A percentile compares a stretch with the other conserved stretches of the same genome.
Evolutionary conservation across 2,797 vertebrate genomes (phyloP).

Genomic region (Mallotus villosus): DNA sequence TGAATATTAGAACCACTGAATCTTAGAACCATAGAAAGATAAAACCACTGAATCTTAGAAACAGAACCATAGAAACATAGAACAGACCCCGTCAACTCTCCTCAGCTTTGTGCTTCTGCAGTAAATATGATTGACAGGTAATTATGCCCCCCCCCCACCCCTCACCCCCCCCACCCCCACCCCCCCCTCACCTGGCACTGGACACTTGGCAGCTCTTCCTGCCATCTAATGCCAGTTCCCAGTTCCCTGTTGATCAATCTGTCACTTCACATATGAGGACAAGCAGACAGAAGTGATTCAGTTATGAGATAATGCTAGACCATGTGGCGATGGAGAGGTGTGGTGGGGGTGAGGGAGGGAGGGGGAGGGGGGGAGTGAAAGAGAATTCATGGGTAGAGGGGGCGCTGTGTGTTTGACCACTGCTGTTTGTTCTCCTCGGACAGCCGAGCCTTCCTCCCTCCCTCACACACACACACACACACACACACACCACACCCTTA

Average conservation of each 20-base stretch:
- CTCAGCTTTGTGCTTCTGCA: neutral
- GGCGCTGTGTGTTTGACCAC: conserved; percentile 70
- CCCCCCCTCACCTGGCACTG: too few species aligned
- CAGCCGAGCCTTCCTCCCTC: conserved; percentile 44
- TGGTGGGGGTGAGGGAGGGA: neutral
- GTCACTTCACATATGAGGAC: neutral
- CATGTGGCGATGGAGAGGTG: conserved; percentile 22
- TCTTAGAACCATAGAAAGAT: neutral
- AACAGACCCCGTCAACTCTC: neutral
- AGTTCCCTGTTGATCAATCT: too few species aligned
- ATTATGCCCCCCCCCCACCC: too few species aligned
- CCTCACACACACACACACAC: too few species aligned
- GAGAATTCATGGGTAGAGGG: conserved; percentile 24
- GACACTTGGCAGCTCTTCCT: neutral
- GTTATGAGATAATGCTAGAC: neutral
- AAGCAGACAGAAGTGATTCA: neutral
- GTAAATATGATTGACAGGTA: neutral
- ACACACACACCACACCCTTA: conserved; percentile 44
- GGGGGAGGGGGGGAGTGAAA: neutral
- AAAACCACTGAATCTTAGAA: neutral
- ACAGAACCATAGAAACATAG: neutral
- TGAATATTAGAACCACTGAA: too few species aligned
- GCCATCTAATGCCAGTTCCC: neutral
- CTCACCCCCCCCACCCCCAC: too few species aligned
- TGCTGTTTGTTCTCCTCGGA: conserved; percentile 75